Base-by-base conservation (phyloP, 1,140 invertebrate genomes). In the Pseudomyrmex concolor region DNA sequence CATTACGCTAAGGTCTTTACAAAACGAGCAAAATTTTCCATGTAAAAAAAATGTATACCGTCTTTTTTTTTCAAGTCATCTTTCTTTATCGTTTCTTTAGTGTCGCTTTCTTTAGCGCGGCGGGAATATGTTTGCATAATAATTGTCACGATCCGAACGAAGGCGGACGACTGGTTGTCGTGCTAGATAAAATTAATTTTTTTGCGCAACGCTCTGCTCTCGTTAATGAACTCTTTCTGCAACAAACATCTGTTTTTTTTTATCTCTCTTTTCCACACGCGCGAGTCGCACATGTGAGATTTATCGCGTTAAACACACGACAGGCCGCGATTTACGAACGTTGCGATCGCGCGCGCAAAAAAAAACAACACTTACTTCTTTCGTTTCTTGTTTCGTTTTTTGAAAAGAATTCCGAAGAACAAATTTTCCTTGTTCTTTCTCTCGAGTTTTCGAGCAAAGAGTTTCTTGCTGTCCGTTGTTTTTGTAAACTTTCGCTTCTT, bases 351-450 rank as follows among this genome's bases (percentile, higher is more conserved):
- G 2, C 62, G 13, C 5, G 45, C 7, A 68, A 55, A 77, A 66
- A 12, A 7, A 13, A 7, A 54, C 34, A 34, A 34, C 34, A 34
- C 34, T 34, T 34, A 34, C 34, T 34, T 34, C 34, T 34, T 34
- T 34, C 34, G 34, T 34, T 34, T 34, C 34, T 34, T 34, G 34
- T 34, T 34, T 34, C 34, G 34, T 34, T 34, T 34, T 34, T 34
- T 34, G 34, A 34, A 34, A 34, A 34, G 34, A 34, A 34, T 34
- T 34, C 34, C 15, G 48, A 22, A 67, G 17, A 68, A 43, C 19
- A 57, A 68, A 77, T 59, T 74, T 17, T 48, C 22, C 5, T 63
- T 63, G 1, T 64, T 10, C 13, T 17, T 63, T 48, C 4, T n/a
- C 19, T 17, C 10, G 1, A 2, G 34, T 34, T 34, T 34, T 34